Percentiles rank a stretch among this genome's conserved stretches.
Evolutionary conservation across 2,113 vertebrate genomes (phyloP).

Genomic region (Prolemur simus): DNA sequence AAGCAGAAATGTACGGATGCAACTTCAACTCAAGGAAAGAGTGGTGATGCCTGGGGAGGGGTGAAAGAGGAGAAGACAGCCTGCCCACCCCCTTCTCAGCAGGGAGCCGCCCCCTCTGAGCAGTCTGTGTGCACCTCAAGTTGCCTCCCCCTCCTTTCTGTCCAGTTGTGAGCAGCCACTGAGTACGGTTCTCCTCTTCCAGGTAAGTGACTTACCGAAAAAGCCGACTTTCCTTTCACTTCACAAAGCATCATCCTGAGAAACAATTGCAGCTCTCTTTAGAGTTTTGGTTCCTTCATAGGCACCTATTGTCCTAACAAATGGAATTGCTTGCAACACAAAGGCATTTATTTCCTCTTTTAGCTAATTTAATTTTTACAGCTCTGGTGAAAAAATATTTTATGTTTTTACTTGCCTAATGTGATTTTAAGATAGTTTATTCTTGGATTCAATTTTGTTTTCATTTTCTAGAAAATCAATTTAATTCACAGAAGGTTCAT

Average conservation of each 20-base stretch:
- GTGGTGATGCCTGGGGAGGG: background rate
- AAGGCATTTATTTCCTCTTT: slow-evolving; percentile 61
- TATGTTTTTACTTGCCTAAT: slow-evolving; percentile 57
- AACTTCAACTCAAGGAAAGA: background rate
- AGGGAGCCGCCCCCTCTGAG: background rate
- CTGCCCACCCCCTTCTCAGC: background rate
- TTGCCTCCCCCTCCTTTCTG: background rate
- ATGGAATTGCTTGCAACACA: slow-evolving; percentile 50
- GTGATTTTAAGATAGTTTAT: slow-evolving; percentile 68
- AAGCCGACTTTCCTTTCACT: slow-evolving; percentile 31
- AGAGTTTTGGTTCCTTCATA: slow-evolving; percentile 42
- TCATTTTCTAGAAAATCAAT: slow-evolving; percentile 71
- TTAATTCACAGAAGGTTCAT: slow-evolving; percentile 52
- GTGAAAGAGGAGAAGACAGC: background rate
- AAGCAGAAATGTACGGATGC: background rate
- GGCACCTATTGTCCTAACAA: slow-evolving; percentile 53
- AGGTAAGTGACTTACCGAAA: background rate
- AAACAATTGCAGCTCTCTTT: background rate
- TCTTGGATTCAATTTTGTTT: slow-evolving; percentile 72
- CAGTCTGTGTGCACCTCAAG: background rate
- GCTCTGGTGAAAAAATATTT: slow-evolving; percentile 51
- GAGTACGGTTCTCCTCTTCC: background rate
- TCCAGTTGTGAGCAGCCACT: background rate
- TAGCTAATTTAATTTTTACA: slow-evolving; percentile 73
- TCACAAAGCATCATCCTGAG: background rate